Evolutionary conservation across 2,888 invertebrate genomes (phyloP), one percentile per base, ranked within the genome.

Genomic region (Linnaemya tessellans): DNA sequence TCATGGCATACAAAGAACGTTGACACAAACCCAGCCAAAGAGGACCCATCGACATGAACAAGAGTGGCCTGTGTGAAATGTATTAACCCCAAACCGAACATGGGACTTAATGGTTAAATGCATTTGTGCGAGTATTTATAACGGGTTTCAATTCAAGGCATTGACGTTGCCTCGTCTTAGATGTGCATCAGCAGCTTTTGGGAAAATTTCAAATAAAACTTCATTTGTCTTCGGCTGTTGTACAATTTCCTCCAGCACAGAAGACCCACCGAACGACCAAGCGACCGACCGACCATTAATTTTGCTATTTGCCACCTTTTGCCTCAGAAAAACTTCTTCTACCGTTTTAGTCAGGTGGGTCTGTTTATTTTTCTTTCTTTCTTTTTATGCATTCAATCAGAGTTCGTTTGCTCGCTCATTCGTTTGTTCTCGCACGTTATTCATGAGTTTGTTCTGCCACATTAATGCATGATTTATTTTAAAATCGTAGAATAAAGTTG

Each of bases 391-490:
- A 54, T 77, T 46, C 58, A 65, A 70, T 41, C 62, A 38, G n/a
- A n/a, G 35, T 51, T 65, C 54, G 10, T 58, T 74, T 54, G 43
- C 65, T 73, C 51, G 20, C 18, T 65, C 60, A 20, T 67, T 77
- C 13, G 38, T 73, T 74, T 71, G 41, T 79, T 79, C n/a, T n/a
- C 73, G 67, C 74, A 74, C 80, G 74, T 68, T 70, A 54, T 74
- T 79, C 74, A 62, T 38, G 25, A 80, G 67, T 64, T 43, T 74
- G 25, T 80, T 75, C 60, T 82, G 85, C 49, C 79, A 70, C 75
- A 64, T 79, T 79, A 75, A 74, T 85, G 82, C 85, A 85, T 85
- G 85, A 82, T 79, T 82, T 84, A 43, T 51, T 68, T 84, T 20
- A 58, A 71, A 75, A 11, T 49, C 38, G 41, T 77, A 73, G 13